Conservation (phyloP, 2,113 vertebrate species). For the Corydoras maculifer region DNA sequence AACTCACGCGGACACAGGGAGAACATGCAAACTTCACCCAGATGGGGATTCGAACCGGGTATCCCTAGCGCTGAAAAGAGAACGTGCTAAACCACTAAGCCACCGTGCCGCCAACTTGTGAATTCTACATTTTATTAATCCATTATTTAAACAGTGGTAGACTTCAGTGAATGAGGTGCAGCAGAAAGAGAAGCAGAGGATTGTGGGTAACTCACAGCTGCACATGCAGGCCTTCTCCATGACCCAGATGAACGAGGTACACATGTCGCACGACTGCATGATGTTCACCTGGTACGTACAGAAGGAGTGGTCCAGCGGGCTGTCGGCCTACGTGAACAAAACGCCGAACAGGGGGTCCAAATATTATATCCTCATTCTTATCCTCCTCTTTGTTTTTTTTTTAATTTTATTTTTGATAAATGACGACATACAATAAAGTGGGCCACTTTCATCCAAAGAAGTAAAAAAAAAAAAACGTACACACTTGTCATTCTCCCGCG, state of each 20-base stretch:
- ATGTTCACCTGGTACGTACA: constrained; percentile 90
- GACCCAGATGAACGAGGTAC: constrained; percentile 88
- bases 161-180: not conserved
- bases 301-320: constrained; percentile 80
- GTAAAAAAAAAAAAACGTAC: constrained; percentile 64
- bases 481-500: constrained; percentile 74
- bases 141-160: too few species aligned
- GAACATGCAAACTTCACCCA: too few species aligned
- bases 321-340: constrained; percentile 61
- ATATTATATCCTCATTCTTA: not conserved
- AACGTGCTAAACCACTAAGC: too few species aligned
- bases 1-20: too few species aligned
- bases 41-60: too few species aligned
- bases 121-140: too few species aligned
- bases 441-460: not conserved
- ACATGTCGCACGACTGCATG: constrained; percentile 89
- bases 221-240: constrained; percentile 97
- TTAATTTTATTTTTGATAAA: too few species aligned
- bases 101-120: too few species aligned
- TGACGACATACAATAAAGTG: not conserved
- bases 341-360: too few species aligned
- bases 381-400: too few species aligned
- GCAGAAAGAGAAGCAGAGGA: not conserved
- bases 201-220: constrained; percentile 68
- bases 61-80: too few species aligned